Conservation (phyloP, 2,888 invertebrate species). For the Malthinus flaveolus region DNA sequence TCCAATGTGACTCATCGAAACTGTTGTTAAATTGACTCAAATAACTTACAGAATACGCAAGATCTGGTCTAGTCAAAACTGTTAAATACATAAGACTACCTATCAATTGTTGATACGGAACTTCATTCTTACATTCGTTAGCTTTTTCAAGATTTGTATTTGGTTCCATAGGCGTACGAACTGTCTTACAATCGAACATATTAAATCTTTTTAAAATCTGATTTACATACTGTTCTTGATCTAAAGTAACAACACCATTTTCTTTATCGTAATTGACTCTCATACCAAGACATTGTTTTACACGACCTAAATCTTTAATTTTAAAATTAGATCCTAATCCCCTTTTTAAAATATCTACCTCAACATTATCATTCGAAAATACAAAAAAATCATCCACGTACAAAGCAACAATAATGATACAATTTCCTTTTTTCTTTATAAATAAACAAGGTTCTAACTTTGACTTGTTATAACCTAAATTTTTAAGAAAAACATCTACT, state of each 20-base stretch:
- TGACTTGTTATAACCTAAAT: conserved; percentile 17
- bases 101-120: background rate
- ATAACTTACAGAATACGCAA: background rate
- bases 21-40: background rate
- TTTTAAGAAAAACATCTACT: conserved; percentile 10
- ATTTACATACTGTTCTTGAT: conserved; percentile 32
- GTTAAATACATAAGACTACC: background rate
- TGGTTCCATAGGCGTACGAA: conserved; percentile 31
- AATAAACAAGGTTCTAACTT: conserved; percentile 13
- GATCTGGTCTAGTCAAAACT: background rate
- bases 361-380: conserved; percentile 8
- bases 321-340: conserved; percentile 31
- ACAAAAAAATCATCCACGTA: conserved; percentile 18
- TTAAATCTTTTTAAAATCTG: conserved; percentile 30
- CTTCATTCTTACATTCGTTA: background rate
- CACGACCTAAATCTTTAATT: conserved; percentile 34
- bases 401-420: conserved; percentile 2
- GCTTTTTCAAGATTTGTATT: conserved; percentile 12
- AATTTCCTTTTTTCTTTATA: conserved; percentile 6
- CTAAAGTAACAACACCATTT: conserved; percentile 24
- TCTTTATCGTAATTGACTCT: conserved; percentile 24
- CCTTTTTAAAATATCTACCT: conserved; percentile 14
- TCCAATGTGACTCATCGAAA: too few species aligned
- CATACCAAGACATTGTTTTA: conserved; percentile 33
- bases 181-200: conserved; percentile 29